Conservation (phyloP, 2,113 vertebrate species). For the Syngnathus typhle region DNA sequence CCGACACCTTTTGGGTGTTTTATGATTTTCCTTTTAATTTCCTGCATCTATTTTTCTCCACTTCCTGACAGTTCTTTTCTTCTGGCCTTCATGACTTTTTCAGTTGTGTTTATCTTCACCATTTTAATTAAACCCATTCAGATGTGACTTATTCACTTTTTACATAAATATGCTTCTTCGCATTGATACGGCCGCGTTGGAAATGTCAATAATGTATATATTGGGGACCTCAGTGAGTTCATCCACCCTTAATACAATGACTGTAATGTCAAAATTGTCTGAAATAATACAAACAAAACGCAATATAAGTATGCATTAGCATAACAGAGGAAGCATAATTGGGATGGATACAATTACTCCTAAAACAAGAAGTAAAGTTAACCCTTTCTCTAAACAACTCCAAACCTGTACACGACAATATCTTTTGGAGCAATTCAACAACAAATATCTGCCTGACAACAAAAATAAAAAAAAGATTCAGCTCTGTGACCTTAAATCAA, state of each 20-base stretch:
- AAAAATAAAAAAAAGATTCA: too few relatives aligned
- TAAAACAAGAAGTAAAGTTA: too few relatives aligned
- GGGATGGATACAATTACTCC: too few relatives aligned
- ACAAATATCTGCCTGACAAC: too few relatives aligned
- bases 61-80: background rate
- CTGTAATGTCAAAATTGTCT: too few relatives aligned
- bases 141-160: conserved; percentile 1
- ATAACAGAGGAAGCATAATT: too few relatives aligned
- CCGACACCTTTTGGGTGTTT: background rate
- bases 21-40: conserved; percentile 1
- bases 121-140: conserved; percentile 3
- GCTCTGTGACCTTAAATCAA: too few relatives aligned
- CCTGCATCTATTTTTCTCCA: background rate
- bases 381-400: too few relatives aligned
- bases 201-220: background rate
- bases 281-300: too few relatives aligned
- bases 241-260: background rate
- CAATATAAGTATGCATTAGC: background rate
- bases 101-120: conserved; percentile 7
- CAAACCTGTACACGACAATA: too few relatives aligned
- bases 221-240: background rate
- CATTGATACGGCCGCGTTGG: background rate
- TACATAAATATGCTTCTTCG: background rate
- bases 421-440: too few relatives aligned
- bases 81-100: background rate